These are phyloP conservation scores for Ferrisia virgata DNA, from an alignment of 2,888 invertebrate genomes.

Conservation along the genomic window DNA sequence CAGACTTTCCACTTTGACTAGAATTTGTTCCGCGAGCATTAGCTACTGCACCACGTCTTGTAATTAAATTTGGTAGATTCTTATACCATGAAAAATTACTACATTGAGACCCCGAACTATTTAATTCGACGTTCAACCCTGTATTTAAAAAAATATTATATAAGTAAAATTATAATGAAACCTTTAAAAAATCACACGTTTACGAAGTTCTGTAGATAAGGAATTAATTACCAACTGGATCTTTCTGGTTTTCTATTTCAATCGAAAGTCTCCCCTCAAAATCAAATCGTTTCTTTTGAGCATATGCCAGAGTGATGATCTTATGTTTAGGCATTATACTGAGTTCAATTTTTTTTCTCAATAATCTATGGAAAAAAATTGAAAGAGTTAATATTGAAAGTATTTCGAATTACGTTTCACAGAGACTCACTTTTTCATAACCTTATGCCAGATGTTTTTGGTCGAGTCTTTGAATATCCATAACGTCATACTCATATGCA, in stretches of 20 bases:
- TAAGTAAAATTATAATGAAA: too few species aligned
- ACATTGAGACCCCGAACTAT: slow-evolving; percentile 72
- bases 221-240: slow-evolving; percentile 67
- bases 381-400: background rate
- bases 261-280: slow-evolving; percentile 80
- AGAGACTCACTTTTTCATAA: slow-evolving; percentile 71
- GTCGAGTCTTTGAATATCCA: slow-evolving; percentile 92
- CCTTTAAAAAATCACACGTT: slow-evolving; percentile 47
- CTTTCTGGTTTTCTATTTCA: slow-evolving; percentile 81
- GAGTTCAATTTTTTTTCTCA: slow-evolving; percentile 67
- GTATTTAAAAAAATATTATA: too few species aligned
- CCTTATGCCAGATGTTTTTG: slow-evolving; percentile 79
- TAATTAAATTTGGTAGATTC: slow-evolving; percentile 80
- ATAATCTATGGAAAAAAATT: slow-evolving; percentile 60
- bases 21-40: slow-evolving; percentile 59
- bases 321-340: slow-evolving; percentile 79
- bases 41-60: slow-evolving; percentile 77
- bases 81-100: slow-evolving; percentile 90
- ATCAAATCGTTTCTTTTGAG: slow-evolving; percentile 78
- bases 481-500: slow-evolving; percentile 84
- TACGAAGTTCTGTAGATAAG: background rate
- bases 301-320: slow-evolving; percentile 86
- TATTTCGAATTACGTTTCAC: background rate
- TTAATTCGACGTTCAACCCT: slow-evolving; percentile 70
- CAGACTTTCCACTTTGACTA: slow-evolving; percentile 58